These are phyloP conservation scores for Ceratitis capitata DNA, from an alignment of 1,140 invertebrate species.

Conservation along the genomic window DNA sequence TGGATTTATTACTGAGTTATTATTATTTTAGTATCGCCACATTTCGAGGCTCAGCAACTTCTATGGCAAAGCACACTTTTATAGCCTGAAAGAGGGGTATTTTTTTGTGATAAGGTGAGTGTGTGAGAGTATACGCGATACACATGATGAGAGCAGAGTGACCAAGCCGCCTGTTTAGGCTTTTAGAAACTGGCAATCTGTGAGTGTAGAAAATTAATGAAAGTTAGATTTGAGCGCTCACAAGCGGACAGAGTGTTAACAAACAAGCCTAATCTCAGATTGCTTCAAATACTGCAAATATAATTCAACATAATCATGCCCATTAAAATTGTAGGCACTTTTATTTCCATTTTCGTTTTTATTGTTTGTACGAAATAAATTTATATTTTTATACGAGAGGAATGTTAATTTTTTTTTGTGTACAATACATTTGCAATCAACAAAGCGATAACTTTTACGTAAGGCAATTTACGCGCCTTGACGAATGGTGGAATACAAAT, in stretches of 20 bases:
- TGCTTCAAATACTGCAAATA: conserved; percentile 2
- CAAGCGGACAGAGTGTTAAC: not conserved
- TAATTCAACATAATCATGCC: not conserved
- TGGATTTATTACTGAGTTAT: conserved; percentile 14
- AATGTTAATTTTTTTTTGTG: not conserved
- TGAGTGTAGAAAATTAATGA: too few species aligned
- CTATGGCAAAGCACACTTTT: not conserved
- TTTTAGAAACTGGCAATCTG: not conserved
- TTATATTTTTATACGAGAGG: not conserved
- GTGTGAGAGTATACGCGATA: not conserved
- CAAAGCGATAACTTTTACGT: conserved; percentile 3
- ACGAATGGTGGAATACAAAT: too few species aligned
- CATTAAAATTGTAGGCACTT: not conserved
- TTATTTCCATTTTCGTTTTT: not conserved
- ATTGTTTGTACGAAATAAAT: not conserved
- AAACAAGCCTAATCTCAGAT: not conserved
- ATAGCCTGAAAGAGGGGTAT: not conserved
- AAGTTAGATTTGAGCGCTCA: too few species aligned
- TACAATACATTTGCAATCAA: conserved; percentile 21
- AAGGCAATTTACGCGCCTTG: not conserved
- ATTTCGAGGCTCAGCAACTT: not conserved
- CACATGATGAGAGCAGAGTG: too few species aligned
- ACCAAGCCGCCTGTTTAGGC: not conserved
- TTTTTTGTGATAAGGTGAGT: not conserved
- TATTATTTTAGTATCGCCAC: not conserved